Evolutionary conservation across 2,888 invertebrate species (phyloP).

Genomic region (Phorcus lineatus): DNA sequence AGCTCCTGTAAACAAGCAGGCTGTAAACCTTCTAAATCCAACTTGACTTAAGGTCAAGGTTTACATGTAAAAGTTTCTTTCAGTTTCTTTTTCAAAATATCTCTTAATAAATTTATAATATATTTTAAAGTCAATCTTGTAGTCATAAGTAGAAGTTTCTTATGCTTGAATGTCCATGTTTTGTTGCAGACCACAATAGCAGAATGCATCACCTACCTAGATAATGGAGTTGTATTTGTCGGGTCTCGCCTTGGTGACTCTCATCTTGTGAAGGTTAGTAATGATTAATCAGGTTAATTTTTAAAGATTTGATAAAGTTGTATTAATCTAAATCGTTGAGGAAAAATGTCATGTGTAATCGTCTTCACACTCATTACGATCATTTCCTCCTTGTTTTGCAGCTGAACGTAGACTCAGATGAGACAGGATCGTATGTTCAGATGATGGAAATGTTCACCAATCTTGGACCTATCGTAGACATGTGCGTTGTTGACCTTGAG

Average conservation of each 20-base stretch:
- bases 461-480: conserved; percentile 97
- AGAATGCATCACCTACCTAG: conserved; percentile 97
- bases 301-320: too few species aligned
- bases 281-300: neutral
- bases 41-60: too few species aligned
- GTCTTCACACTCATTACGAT: neutral
- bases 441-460: conserved; percentile 98
- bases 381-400: conserved; percentile 46
- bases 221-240: conserved; percentile 95
- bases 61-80: too few species aligned
- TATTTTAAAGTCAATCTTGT: too few species aligned
- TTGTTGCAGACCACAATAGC: conserved; percentile 83
- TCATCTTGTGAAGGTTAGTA: conserved; percentile 83
- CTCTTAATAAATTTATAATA: too few species aligned
- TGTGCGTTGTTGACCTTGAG: conserved; percentile 97
- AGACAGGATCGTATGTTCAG: conserved; percentile 90
- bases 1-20: neutral
- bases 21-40: too few species aligned
- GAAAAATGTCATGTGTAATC: too few species aligned
- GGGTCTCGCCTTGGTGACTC: conserved; percentile 98
- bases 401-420: conserved; percentile 88
- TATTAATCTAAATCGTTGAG: too few species aligned
- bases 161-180: neutral
- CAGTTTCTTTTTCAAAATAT: too few species aligned
- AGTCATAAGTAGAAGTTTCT: too few species aligned